These are phyloP conservation scores for Paramacrobiotus metropolitanus DNA, from an alignment of 1,140 invertebrate genomes.

Conservation along the genomic window DNA sequence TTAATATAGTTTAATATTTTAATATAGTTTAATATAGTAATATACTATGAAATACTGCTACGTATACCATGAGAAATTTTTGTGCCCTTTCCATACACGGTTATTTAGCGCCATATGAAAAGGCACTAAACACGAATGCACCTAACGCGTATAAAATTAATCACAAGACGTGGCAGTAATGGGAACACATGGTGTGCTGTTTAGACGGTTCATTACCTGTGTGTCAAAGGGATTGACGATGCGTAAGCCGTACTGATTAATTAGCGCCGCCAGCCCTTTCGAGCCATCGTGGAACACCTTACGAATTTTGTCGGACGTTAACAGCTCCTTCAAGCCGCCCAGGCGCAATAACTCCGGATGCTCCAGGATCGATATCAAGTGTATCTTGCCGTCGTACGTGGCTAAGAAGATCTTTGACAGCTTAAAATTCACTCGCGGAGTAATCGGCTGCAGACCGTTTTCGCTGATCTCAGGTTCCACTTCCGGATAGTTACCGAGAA, in stretches of 20 bases:
- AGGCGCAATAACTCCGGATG: not conserved
- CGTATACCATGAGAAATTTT: not conserved
- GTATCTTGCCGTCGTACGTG: conserved; percentile 3
- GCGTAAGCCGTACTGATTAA: not conserved
- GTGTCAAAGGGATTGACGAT: conserved; percentile 5
- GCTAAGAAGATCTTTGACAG: not conserved
- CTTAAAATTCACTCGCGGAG: not conserved
- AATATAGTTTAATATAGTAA: too few relatives aligned
- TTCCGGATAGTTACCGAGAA: too few relatives aligned
- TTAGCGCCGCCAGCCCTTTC: not conserved
- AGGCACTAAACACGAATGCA: too few relatives aligned
- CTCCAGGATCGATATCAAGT: not conserved
- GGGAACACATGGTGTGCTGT: not conserved
- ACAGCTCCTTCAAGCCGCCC: not conserved
- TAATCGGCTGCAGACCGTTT: not conserved
- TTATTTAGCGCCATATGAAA: too few relatives aligned
- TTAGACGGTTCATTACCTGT: not conserved
- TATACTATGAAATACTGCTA: not conserved
- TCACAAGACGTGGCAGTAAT: too few relatives aligned
- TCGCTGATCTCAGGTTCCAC: not conserved
- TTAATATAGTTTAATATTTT: too few relatives aligned
- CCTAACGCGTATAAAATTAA: too few relatives aligned
- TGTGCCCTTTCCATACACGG: not conserved
- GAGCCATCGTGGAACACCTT: conserved; percentile 1
- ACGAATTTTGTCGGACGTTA: not conserved